Evolutionary conservation across 2,797 vertebrate species (phyloP).

Genomic region (Odontamblyopus lacepedii): DNA sequence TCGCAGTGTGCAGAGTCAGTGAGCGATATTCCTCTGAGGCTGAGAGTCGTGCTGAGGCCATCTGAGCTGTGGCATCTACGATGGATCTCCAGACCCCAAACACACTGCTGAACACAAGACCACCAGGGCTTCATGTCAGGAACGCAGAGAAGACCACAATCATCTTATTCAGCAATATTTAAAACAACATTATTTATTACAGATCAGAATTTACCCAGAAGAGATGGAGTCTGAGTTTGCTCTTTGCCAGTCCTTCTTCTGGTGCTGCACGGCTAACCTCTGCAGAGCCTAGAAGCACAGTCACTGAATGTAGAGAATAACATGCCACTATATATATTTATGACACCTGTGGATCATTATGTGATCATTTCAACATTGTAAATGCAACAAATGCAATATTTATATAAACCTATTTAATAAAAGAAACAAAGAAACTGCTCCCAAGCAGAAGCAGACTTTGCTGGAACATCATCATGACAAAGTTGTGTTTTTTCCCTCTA

Average conservation of each 20-base stretch:
- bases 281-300: conserved; percentile 79
- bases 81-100: conserved; percentile 83
- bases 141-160: background rate
- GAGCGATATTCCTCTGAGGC: conserved; percentile 80
- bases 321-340: background rate
- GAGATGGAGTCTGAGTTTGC: conserved; percentile 67
- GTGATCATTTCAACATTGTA: too few species aligned
- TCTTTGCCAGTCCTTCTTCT: conserved; percentile 87
- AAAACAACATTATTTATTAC: background rate
- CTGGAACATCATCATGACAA: too few species aligned
- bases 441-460: too few species aligned
- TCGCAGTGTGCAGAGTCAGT: conserved; percentile 70
- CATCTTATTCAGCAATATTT: too few species aligned
- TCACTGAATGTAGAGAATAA: conserved; percentile 8
- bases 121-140: background rate
- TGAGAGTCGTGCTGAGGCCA: conserved; percentile 73
- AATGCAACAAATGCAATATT: too few species aligned
- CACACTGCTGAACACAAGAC: conserved; percentile 69
- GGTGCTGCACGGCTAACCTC: conserved; percentile 84
- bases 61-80: conserved; percentile 80
- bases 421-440: too few species aligned
- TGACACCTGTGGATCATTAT: too few species aligned
- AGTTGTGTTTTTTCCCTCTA: too few species aligned
- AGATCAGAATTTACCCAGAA: conserved; percentile 51
- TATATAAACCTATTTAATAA: too few species aligned